Evolutionary conservation across 2,113 vertebrate species (phyloP).

Genomic region (Catharus fuscescens): DNA sequence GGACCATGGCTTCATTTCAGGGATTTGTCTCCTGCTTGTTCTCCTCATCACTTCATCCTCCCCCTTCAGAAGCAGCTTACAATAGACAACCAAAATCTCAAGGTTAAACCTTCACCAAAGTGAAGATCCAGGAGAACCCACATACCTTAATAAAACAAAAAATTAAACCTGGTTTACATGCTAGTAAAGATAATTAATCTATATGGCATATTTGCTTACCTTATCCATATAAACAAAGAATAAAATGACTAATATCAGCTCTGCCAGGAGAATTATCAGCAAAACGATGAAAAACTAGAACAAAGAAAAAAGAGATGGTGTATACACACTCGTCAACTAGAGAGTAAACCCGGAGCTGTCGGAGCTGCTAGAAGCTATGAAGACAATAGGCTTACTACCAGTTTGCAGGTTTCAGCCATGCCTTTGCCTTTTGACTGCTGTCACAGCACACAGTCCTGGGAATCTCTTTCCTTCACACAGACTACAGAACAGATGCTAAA

Average conservation of each 20-base stretch:
- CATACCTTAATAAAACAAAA: neutral
- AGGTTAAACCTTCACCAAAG: neutral
- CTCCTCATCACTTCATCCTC: neutral
- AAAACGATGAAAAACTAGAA: slow-evolving; percentile 96
- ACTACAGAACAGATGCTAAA: neutral
- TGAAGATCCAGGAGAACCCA: neutral
- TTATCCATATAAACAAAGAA: slow-evolving; percentile 98
- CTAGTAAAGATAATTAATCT: neutral
- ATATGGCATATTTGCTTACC: slow-evolving; percentile 76
- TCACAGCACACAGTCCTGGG: neutral
- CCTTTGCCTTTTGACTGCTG: neutral
- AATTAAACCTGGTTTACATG: neutral
- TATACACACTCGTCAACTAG: neutral
- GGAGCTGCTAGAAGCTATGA: neutral
- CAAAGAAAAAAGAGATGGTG: slow-evolving; percentile 16
- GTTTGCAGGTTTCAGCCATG: neutral
- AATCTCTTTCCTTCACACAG: neutral
- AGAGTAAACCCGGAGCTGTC: neutral
- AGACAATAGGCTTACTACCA: neutral
- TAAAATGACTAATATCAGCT: slow-evolving; percentile 93
- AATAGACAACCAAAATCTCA: neutral
- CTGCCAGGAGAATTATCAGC: slow-evolving; percentile 93
- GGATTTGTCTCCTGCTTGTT: neutral
- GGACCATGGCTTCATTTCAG: neutral
- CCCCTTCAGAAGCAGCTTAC: neutral